A percentile compares a stretch with the other conserved stretches of the same genome.
Conservation (phyloP, 1,140 invertebrate species). For the Hesperophylax magnus region DNA sequence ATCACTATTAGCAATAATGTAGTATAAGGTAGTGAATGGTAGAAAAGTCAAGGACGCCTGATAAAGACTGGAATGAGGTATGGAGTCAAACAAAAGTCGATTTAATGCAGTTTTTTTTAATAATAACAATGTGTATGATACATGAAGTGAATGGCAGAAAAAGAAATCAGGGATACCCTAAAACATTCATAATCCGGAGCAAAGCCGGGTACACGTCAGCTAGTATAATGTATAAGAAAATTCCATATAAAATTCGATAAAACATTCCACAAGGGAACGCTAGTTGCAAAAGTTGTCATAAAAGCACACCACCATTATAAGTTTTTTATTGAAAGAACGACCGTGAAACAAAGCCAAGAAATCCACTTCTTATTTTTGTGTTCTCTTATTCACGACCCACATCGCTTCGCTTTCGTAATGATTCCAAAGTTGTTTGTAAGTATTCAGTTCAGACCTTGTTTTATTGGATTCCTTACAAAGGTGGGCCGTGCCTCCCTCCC, state of each 20-base stretch:
- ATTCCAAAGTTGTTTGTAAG: constrained; percentile 37
- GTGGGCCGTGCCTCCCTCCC: background rate
- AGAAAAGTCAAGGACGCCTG: no score
- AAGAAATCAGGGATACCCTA: no score
- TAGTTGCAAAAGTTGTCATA: background rate
- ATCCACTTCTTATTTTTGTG: constrained; percentile 10
- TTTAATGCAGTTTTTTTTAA: no score
- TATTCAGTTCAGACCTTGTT: constrained; percentile 38
- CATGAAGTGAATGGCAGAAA: no score
- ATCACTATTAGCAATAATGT: no score
- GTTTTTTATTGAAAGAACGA: background rate
- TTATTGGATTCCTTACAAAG: constrained; percentile 38
- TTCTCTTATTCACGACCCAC: constrained; percentile 32
- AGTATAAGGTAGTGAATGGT: no score
- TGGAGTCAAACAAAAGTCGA: no score
- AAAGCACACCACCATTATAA: background rate
- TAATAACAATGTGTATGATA: no score
- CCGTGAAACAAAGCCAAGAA: background rate
- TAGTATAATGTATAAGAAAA: background rate
- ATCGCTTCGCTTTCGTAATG: constrained; percentile 32
- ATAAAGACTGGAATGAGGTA: no score
- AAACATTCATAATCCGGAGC: no score
- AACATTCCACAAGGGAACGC: background rate
- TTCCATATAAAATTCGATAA: background rate
- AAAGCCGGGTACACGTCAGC: no score